Conservation (phyloP, 2,113 vertebrate species). For the Zosterops japonicus region DNA sequence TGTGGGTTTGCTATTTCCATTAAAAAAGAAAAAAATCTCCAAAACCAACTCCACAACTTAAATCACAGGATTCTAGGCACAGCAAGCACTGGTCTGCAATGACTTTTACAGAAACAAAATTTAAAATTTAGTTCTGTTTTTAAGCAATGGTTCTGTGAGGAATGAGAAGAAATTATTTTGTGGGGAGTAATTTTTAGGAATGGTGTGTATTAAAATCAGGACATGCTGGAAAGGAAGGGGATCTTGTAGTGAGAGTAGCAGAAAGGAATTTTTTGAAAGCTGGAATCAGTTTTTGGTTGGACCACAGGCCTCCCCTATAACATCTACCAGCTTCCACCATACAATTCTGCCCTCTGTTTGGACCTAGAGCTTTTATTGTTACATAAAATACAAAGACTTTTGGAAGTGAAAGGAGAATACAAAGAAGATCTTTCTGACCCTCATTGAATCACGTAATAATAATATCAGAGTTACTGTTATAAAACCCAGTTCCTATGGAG, state of each 20-base stretch:
- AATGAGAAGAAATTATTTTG: not conserved
- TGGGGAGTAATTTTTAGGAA: not conserved
- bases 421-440: constrained; percentile 12
- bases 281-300: not conserved
- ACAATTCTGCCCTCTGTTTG: not conserved
- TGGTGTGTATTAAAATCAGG: not conserved
- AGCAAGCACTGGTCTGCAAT: not conserved
- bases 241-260: not conserved
- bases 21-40: not conserved
- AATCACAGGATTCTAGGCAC: not conserved
- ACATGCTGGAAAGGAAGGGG: not conserved
- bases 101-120: not conserved
- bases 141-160: not conserved
- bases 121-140: constrained; percentile 10
- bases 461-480: not conserved
- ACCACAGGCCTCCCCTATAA: not conserved
- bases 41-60: not conserved
- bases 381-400: constrained; percentile 10
- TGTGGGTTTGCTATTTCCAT: not conserved
- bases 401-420: not conserved
- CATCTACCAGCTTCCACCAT: not conserved
- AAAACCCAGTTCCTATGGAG: not conserved
- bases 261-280: not conserved
- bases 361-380: not conserved
- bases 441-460: not conserved